These are phyloP conservation scores for Aspidoscelis tigris DNA, from an alignment of 2,113 vertebrate species.

Conservation along the genomic window DNA sequence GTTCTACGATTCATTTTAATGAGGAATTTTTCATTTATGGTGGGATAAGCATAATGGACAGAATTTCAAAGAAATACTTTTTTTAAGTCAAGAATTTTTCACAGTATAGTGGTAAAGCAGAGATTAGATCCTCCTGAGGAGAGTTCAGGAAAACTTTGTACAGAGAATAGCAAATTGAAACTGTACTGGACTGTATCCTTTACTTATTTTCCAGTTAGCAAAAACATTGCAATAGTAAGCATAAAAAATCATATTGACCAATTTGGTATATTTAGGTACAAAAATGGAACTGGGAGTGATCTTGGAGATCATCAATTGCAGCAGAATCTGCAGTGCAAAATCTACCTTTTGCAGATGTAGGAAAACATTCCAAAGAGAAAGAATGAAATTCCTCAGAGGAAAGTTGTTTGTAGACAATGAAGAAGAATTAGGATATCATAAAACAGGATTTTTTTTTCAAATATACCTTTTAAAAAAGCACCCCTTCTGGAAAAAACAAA, in stretches of 20 bases:
- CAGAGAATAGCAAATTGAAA: neutral
- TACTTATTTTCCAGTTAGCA: neutral
- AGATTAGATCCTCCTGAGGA: neutral
- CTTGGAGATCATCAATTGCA: neutral
- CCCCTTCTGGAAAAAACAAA: no score
- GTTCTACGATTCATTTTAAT: conserved; percentile 1
- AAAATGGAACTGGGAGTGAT: neutral
- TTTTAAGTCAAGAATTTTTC: neutral
- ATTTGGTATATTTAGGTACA: no score
- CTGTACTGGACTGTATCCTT: neutral
- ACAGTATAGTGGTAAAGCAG: neutral
- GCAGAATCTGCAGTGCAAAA: neutral
- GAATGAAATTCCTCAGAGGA: no score
- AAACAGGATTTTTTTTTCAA: no score
- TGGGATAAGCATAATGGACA: neutral
- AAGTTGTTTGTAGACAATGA: no score
- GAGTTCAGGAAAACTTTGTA: neutral
- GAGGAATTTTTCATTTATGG: neutral
- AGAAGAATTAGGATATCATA: no score
- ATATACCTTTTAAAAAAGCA: no score
- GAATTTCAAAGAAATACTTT: neutral
- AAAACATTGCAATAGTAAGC: neutral
- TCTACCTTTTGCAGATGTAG: neutral
- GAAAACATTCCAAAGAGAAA: no score
- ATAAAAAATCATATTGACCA: no score